phyloP scores from a whole-genome alignment of 2,797 vertebrate genomes.

The Spondyliosoma cantharus region DNA sequence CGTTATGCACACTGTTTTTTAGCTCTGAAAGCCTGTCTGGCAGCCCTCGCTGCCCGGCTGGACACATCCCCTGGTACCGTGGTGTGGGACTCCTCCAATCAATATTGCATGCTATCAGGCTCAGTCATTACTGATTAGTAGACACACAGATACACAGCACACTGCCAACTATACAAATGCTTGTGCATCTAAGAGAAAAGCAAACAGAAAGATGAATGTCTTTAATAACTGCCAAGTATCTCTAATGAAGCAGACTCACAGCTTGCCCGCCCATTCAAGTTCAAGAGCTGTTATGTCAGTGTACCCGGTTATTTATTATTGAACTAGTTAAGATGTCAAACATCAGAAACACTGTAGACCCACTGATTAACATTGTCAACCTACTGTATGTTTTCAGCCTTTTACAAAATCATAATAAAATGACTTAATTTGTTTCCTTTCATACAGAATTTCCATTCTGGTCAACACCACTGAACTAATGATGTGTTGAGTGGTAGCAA shows the following conservation, averaged over 20 bases:
- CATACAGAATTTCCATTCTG: conserved; percentile 24
- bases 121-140: conserved; percentile 57
- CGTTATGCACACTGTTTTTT: conserved; percentile 53
- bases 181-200: background rate
- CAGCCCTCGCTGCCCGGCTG: conserved; percentile 27
- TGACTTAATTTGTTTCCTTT: background rate
- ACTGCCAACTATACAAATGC: conserved; percentile 2
- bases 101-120: conserved; percentile 61
- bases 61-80: conserved; percentile 41
- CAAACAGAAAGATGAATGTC: background rate
- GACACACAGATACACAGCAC: conserved; percentile 20
- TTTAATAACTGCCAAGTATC: background rate
- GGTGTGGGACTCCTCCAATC: conserved; percentile 55
- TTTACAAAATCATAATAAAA: background rate
- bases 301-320: background rate
- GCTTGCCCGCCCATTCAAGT: background rate
- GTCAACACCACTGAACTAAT: conserved; percentile 46
- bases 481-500: conserved; percentile 37
- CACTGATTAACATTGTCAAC: background rate
- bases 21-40: conserved; percentile 45
- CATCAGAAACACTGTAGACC: no score
- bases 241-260: conserved; percentile 1
- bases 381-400: background rate
- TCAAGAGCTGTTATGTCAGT: background rate
- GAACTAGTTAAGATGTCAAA: no score